Evolutionary conservation across 1,140 invertebrate genomes (phyloP).

Genomic region (Stegodyphus mimosarum): DNA sequence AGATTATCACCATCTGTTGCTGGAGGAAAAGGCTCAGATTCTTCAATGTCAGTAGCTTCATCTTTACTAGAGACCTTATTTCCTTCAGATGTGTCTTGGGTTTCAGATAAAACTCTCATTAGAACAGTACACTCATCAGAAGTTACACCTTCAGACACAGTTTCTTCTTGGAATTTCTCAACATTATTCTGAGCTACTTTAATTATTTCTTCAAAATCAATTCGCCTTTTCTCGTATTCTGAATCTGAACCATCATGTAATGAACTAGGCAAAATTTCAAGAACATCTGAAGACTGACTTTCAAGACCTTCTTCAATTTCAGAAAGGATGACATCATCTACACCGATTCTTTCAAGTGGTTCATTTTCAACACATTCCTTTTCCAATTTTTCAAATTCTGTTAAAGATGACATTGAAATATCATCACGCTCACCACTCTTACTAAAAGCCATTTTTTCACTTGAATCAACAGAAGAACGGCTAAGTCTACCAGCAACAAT

Average conservation of each 20-base stretch:
- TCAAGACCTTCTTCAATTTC: conserved; percentile 78
- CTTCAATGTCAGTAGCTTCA: conserved; percentile 62
- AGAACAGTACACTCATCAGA: conserved; percentile 52
- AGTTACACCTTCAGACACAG: conserved; percentile 37
- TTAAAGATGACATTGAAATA: conserved; percentile 86
- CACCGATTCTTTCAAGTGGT: conserved; percentile 73
- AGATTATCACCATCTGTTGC: conserved; percentile 25
- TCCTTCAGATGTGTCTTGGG: conserved; percentile 19
- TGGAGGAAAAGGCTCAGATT: conserved; percentile 39
- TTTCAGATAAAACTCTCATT: conserved; percentile 24
- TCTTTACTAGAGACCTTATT: conserved; percentile 18
- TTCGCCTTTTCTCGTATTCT: conserved; percentile 79
- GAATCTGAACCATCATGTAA: conserved; percentile 67
- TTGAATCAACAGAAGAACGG: conserved; percentile 60
- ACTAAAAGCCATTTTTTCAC: conserved; percentile 62
- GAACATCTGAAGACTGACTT: conserved; percentile 75
- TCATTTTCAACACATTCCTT: conserved; percentile 78
- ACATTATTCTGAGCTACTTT: conserved; percentile 75
- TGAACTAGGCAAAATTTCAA: conserved; percentile 68
- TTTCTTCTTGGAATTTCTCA: conserved; percentile 69
- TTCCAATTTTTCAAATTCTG: conserved; percentile 94
- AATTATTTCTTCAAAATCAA: conserved; percentile 81
- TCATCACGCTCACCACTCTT: conserved; percentile 86
- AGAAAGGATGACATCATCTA: conserved; percentile 83
- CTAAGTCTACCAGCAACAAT: conserved; percentile 62